Evolutionary conservation across 2,888 invertebrate species (phyloP).

Genomic region (Pseudococcus viburni): DNA sequence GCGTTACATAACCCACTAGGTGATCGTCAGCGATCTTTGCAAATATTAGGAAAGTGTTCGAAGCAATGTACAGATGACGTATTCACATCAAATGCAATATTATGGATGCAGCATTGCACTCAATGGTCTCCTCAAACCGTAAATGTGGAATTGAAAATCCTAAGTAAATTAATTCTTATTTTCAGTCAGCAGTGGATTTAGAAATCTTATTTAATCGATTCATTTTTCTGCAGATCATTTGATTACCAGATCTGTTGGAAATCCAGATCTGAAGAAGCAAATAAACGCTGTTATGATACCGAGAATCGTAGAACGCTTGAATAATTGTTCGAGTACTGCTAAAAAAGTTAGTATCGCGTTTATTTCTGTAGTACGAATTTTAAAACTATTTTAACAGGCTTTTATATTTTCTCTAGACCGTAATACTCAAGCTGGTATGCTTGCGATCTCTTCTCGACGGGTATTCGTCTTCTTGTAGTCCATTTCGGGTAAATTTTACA

Average conservation of each 20-base stretch:
- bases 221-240: neutral
- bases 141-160: slow-evolving; percentile 40
- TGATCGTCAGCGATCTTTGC: neutral
- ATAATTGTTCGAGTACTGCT: neutral
- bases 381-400: neutral
- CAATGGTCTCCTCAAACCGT: slow-evolving; percentile 9
- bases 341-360: neutral
- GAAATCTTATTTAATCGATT: neutral
- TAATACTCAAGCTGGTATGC: neutral
- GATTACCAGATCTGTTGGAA: neutral
- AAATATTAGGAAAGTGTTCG: neutral
- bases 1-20: neutral
- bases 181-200: neutral
- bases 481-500: neutral
- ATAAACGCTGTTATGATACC: slow-evolving; percentile 3
- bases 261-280: slow-evolving; percentile 39
- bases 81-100: neutral
- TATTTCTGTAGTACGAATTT: neutral
- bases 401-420: neutral
- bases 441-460: neutral
- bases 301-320: slow-evolving; percentile 27
- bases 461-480: slow-evolving; percentile 20
- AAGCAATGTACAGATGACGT: slow-evolving; percentile 24
- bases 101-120: slow-evolving; percentile 53
- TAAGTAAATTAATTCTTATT: neutral